Evolutionary conservation across 1,140 invertebrate species (phyloP).

Genomic region (Saxidomus purpurata): DNA sequence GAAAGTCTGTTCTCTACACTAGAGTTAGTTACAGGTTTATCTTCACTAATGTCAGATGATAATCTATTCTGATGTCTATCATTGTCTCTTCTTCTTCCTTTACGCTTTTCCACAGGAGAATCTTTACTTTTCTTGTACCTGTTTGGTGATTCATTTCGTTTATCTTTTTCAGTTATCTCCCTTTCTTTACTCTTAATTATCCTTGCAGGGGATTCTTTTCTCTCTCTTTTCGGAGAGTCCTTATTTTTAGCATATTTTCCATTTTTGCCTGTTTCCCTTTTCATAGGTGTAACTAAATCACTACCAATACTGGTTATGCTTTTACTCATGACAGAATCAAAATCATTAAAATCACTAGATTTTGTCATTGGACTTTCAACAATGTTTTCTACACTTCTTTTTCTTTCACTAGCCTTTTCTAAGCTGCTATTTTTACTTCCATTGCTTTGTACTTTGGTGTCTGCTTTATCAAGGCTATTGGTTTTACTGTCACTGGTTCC

Average conservation of each 20-base stretch:
- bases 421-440: conserved; percentile 39
- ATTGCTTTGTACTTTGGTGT: not conserved
- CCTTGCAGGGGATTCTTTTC: conserved; percentile 40
- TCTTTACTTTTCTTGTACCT: conserved; percentile 46
- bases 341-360: conserved; percentile 55
- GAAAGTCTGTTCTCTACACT: conserved; percentile 41
- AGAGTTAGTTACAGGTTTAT: conserved; percentile 30
- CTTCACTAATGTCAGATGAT: conserved; percentile 34
- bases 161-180: conserved; percentile 28
- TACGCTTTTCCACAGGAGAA: conserved; percentile 53
- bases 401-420: conserved; percentile 15
- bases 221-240: conserved; percentile 54
- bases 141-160: conserved; percentile 44
- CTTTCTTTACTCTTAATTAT: conserved; percentile 26
- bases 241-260: conserved; percentile 35
- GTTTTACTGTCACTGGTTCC: conserved; percentile 55
- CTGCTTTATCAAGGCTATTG: conserved; percentile 40
- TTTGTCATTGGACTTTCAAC: conserved; percentile 37
- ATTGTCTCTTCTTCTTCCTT: not conserved
- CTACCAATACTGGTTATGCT: conserved; percentile 65
- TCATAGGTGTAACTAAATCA: conserved; percentile 57
- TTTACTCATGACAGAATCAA: conserved; percentile 55
- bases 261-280: conserved; percentile 22
- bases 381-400: not conserved
- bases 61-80: not conserved